Percentiles rank a stretch among this genome's conserved stretches.
Conservation (phyloP, 2,888 invertebrate genomes). For the Suillia variegata region DNA sequence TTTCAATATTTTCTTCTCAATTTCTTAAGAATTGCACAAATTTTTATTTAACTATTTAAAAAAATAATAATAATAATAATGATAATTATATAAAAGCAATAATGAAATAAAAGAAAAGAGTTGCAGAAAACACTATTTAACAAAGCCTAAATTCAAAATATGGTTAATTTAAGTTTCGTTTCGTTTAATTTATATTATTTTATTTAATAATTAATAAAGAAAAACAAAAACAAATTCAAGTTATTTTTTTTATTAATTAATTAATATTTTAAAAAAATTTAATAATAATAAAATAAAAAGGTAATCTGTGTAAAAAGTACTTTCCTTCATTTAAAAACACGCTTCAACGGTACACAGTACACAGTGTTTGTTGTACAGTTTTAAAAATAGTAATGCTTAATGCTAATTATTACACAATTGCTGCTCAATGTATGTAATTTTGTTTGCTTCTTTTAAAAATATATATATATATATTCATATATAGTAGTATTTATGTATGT, state of each 20-base stretch:
- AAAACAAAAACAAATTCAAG: slow-evolving; percentile 14
- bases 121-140: slow-evolving; percentile 21
- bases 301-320: background rate
- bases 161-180: background rate
- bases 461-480: slow-evolving; percentile 19
- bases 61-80: slow-evolving; percentile 19
- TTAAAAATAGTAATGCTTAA: slow-evolving; percentile 15
- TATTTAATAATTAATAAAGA: slow-evolving; percentile 17
- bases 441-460: slow-evolving; percentile 17
- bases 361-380: too few species aligned
- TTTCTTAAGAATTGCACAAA: slow-evolving; percentile 23
- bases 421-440: slow-evolving; percentile 11
- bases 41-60: slow-evolving; percentile 23
- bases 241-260: too few species aligned
- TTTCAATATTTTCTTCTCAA: background rate
- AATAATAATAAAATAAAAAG: too few species aligned
- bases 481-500: slow-evolving; percentile 13
- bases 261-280: too few species aligned
- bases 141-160: slow-evolving; percentile 14
- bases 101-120: slow-evolving; percentile 17
- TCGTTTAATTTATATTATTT: slow-evolving; percentile 12
- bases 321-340: background rate
- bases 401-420: slow-evolving; percentile 37
- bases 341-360: slow-evolving; percentile 1
- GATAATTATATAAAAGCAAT: slow-evolving; percentile 16